Conservation (phyloP, 1,140 invertebrate genomes). For the Physella acuta region DNA sequence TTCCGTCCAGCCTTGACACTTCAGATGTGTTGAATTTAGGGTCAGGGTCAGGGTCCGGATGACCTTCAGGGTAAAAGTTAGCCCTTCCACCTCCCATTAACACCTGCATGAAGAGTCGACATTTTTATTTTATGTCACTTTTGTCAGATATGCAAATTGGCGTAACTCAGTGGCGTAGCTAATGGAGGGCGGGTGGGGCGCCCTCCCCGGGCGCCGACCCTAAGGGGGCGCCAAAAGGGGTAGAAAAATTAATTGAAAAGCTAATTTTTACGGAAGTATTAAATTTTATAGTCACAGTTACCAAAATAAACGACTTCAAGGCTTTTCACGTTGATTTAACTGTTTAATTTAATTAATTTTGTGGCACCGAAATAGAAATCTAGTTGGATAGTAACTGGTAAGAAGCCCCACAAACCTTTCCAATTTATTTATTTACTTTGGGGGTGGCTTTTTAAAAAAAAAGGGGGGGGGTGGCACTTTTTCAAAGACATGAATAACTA, state of each 20-base stretch:
- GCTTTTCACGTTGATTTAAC: too few species aligned
- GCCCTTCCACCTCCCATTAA: slow-evolving; percentile 50
- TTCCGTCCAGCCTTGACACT: slow-evolving; percentile 30
- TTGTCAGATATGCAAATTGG: background rate
- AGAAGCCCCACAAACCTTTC: too few species aligned
- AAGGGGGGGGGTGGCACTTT: too few species aligned
- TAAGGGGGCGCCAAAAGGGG: too few species aligned
- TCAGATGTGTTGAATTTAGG: slow-evolving; percentile 4
- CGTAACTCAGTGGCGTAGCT: background rate
- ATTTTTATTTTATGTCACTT: background rate
- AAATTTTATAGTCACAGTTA: background rate
- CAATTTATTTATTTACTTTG: too few species aligned
- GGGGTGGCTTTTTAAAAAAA: background rate
- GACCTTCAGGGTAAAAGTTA: slow-evolving; percentile 38
- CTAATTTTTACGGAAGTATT: background rate
- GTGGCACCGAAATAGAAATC: background rate
- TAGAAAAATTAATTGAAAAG: too few species aligned
- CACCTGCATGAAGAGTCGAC: slow-evolving; percentile 37
- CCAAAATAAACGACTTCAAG: too few species aligned
- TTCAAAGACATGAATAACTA: too few species aligned
- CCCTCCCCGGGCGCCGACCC: too few species aligned
- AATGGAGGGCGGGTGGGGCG: too few species aligned
- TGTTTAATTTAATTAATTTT: background rate
- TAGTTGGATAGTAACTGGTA: too few species aligned
- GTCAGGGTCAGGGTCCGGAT: slow-evolving; percentile 44